A percentile compares a stretch with the other conserved stretches of the same genome.
phyloP scores from a whole-genome alignment of 1,140 invertebrate species.

The Zelostemma sp. region DNA sequence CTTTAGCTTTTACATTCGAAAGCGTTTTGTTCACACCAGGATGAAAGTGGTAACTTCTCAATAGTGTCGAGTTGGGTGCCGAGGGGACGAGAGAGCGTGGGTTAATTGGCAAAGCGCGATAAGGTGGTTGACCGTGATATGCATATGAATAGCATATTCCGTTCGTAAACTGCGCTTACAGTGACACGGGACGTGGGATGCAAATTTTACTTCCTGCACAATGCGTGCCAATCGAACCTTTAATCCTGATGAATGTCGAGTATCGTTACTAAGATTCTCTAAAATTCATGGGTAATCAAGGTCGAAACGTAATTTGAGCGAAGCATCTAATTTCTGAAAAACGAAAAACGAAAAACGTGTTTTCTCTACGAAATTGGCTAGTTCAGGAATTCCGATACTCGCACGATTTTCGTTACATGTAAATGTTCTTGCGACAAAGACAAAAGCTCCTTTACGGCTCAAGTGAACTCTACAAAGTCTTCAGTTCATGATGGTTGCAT shows the following conservation, averaged over 20 bases:
- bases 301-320: no score
- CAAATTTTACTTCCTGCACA: conserved; percentile 20
- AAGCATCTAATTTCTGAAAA: no score
- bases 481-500: conserved; percentile 18
- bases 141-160: conserved; percentile 40
- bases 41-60: conserved; percentile 7
- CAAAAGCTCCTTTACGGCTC: not conserved
- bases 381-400: no score
- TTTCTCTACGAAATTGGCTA: no score
- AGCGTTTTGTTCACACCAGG: not conserved
- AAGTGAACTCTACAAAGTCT: conserved; percentile 14
- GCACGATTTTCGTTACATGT: no score
- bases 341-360: no score
- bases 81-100: not conserved
- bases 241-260: not conserved
- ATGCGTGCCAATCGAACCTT: conserved; percentile 7
- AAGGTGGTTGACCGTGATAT: conserved; percentile 42
- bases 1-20: no score
- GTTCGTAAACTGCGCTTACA: conserved; percentile 22
- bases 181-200: conserved; percentile 20
- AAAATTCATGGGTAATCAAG: no score
- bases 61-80: conserved; percentile 11
- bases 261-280: no score
- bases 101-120: conserved; percentile 36
- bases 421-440: not conserved